phyloP scores from a whole-genome alignment of 2,113 vertebrate genomes.

The Sterna hirundo region DNA sequence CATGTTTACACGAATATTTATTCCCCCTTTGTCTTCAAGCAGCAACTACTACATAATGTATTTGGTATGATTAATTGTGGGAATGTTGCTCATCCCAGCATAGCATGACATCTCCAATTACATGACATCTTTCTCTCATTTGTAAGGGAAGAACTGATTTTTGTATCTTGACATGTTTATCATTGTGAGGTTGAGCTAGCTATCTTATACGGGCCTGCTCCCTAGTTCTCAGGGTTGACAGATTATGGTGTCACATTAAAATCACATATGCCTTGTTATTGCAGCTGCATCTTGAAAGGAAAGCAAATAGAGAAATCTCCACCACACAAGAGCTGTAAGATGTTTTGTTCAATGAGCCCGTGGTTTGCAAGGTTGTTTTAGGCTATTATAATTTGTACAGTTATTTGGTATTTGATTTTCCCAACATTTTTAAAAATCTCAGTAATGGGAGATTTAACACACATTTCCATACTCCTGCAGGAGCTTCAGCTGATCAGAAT shows the following conservation, averaged over 20 bases:
- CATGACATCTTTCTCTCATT: slow-evolving; percentile 45
- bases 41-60: slow-evolving; percentile 47
- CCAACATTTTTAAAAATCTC: not conserved
- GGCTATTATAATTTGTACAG: not conserved
- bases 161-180: slow-evolving; percentile 51
- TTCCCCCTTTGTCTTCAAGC: slow-evolving; percentile 54
- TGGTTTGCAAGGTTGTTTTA: slow-evolving; percentile 26
- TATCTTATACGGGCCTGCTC: slow-evolving; percentile 29
- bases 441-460: not conserved
- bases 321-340: not conserved
- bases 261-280: slow-evolving; percentile 55
- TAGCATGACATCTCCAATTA: slow-evolving; percentile 47
- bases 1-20: slow-evolving; percentile 28
- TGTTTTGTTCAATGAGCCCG: not conserved
- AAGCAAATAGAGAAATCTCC: slow-evolving; percentile 41
- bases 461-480: not conserved
- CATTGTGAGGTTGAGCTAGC: slow-evolving; percentile 23
- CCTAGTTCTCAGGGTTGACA: slow-evolving; percentile 35
- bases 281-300: slow-evolving; percentile 56
- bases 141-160: slow-evolving; percentile 42
- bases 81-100: slow-evolving; percentile 41
- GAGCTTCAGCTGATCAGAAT: not conserved
- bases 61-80: slow-evolving; percentile 54
- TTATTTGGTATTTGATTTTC: not conserved
- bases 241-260: slow-evolving; percentile 45